phyloP scores from a whole-genome alignment of 1,140 invertebrate genomes.

The Neoseiulus cucumeris region DNA sequence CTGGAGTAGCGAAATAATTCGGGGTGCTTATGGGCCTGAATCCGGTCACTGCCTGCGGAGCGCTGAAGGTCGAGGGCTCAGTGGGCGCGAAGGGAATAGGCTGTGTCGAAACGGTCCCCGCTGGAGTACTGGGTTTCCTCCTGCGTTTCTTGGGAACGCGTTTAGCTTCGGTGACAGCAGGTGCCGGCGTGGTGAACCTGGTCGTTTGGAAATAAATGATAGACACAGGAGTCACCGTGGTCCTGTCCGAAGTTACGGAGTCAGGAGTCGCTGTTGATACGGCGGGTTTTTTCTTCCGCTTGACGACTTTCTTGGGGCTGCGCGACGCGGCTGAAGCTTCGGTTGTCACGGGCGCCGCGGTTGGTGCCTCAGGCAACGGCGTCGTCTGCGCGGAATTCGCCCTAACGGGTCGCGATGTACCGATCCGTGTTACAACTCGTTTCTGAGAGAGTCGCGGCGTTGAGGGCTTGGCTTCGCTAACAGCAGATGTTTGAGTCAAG shows the following conservation, averaged over 20 bases:
- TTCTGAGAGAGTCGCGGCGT: background rate
- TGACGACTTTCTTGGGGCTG: background rate
- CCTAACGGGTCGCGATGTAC: background rate
- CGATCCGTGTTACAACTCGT: background rate
- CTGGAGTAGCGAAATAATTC: background rate
- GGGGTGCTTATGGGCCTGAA: background rate
- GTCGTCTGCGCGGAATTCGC: background rate
- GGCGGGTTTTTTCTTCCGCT: background rate
- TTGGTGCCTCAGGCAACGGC: background rate
- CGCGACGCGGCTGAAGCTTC: background rate
- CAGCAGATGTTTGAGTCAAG: background rate
- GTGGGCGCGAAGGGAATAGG: background rate
- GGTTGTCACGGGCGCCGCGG: background rate
- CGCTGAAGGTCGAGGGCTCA: constrained; percentile 6
- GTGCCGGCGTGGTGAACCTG: background rate
- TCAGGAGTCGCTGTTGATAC: background rate
- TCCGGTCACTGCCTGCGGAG: background rate
- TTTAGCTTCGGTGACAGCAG: background rate
- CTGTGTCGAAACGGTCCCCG: background rate
- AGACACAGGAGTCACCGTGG: background rate
- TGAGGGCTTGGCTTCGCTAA: background rate
- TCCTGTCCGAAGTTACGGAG: background rate
- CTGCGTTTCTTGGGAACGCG: background rate
- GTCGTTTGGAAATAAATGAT: constrained; percentile 7
- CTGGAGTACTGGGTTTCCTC: background rate